These are phyloP conservation scores for Ceratotherium simum DNA, from an alignment of 2,113 vertebrate genomes.

Conservation along the genomic window DNA sequence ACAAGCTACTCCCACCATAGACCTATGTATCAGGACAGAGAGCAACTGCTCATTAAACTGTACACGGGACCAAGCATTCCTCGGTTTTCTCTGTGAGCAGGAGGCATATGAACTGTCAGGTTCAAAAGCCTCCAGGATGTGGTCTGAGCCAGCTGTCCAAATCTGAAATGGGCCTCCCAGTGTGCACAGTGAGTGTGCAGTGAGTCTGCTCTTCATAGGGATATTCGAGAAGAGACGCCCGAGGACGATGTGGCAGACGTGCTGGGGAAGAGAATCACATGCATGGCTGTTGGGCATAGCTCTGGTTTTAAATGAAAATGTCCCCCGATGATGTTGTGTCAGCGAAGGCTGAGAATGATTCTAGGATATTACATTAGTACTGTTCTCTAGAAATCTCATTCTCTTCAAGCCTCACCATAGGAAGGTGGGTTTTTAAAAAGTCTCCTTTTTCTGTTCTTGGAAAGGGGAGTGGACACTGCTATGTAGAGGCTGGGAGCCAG, in stretches of 20 bases:
- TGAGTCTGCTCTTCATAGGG: neutral
- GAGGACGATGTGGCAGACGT: neutral
- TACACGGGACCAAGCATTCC: neutral
- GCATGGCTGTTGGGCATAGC: rapidly evolving
- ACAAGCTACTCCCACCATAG: neutral
- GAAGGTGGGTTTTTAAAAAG: neutral
- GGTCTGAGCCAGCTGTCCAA: too few species aligned
- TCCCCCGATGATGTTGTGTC: neutral
- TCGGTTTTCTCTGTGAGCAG: neutral
- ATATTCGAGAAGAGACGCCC: neutral
- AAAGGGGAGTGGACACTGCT: neutral
- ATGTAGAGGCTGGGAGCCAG: neutral
- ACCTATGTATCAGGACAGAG: neutral
- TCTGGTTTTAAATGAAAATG: neutral
- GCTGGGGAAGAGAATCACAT: neutral
- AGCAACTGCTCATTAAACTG: neutral
- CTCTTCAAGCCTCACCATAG: neutral
- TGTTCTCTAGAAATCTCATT: neutral
- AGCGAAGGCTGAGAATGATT: neutral
- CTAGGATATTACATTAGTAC: neutral
- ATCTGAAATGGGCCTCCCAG: neutral
- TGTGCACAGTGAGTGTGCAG: neutral
- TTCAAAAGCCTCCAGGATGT: neutral
- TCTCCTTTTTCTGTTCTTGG: neutral
- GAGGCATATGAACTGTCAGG: neutral